Conservation (phyloP, 2,888 invertebrate genomes). For the Drosophila sordidula region DNA sequence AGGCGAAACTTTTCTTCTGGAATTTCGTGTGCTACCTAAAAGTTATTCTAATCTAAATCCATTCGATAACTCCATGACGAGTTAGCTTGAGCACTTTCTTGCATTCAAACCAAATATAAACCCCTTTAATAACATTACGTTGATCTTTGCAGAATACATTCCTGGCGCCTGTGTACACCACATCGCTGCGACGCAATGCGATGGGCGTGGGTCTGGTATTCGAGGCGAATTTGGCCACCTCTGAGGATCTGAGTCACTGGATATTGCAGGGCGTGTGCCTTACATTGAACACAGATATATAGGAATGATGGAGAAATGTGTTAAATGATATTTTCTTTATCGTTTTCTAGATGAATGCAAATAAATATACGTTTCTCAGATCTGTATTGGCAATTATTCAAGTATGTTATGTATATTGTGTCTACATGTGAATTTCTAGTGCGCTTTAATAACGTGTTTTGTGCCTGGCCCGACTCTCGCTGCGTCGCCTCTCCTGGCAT, state of each 20-base stretch:
- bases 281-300: conserved; percentile 91
- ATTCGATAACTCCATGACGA: too few relatives aligned
- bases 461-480: conserved; percentile 44
- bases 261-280: conserved; percentile 95
- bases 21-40: not conserved
- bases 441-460: conserved; percentile 71
- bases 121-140: not conserved
- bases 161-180: conserved; percentile 95
- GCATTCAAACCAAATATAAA: not conserved
- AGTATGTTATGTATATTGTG: conserved; percentile 44
- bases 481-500: conserved; percentile 40
- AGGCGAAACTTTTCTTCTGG: not conserved
- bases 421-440: conserved; percentile 51
- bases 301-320: conserved; percentile 21
- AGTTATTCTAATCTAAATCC: too few relatives aligned
- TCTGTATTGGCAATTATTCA: conserved; percentile 64
- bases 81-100: too few relatives aligned
- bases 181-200: conserved; percentile 93
- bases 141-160: conserved; percentile 90
- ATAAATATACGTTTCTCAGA: conserved; percentile 50
- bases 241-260: conserved; percentile 95
- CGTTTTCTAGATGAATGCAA: conserved; percentile 46
- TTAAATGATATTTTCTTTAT: conserved; percentile 8
- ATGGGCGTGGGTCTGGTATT: conserved; percentile 97
- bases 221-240: conserved; percentile 93